Evolutionary conservation across 37 sponge, comb jelly and placozoan genomes (phyloP), one percentile per base, ranked within the genome.

Genomic region (Geodia barretti): DNA sequence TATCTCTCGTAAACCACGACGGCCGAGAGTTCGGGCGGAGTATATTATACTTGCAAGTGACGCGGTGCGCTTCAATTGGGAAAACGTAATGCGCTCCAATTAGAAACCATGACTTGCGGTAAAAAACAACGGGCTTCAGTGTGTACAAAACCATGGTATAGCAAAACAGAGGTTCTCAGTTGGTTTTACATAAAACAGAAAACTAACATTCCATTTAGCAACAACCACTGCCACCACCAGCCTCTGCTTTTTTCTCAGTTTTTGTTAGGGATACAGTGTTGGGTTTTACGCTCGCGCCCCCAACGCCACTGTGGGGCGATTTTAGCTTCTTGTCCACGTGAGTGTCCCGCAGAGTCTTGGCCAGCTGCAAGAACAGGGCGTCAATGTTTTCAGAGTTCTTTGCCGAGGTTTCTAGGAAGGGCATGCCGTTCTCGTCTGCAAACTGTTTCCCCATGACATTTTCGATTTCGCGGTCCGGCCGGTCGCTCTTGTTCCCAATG

Each of bases 401-500:
- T 1, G 97, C 97, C 1, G 95, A 94, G 0, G 97, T 96, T 68
- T 96, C 97, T 39, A 93, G 62, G 74, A 88, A 94, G 3, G 97
- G 93, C 97, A 96, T 96, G 32, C 60, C 83, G 63, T 96, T 76
- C 54, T 91, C 80, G 24, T 72, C 41, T 28, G 97, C 86, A 85
- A 96, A 88, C 43, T 78, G 69, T 21, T 32, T 75, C 38, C 91
- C 94, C 11, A 87, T 77, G 1, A 84, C 89, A 0, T 75, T 38
- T 0, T 62, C 32, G 28, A 96, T 88, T 35, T 92, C 89, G 77
- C 94, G 70, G 42, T 91, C 92, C 0, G 76, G 74, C 4, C 92
- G 88, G 40, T 97, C 97, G 61, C 90, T 82, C 82, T 97, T 97
- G 88, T 97, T 97, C 30, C 97, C 97, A 60, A 97, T 90, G 33